Evolutionary conservation across 2,797 vertebrate genomes (phyloP), one percentile per base, ranked within the genome.

Genomic region (Semotilus atromaculatus): DNA sequence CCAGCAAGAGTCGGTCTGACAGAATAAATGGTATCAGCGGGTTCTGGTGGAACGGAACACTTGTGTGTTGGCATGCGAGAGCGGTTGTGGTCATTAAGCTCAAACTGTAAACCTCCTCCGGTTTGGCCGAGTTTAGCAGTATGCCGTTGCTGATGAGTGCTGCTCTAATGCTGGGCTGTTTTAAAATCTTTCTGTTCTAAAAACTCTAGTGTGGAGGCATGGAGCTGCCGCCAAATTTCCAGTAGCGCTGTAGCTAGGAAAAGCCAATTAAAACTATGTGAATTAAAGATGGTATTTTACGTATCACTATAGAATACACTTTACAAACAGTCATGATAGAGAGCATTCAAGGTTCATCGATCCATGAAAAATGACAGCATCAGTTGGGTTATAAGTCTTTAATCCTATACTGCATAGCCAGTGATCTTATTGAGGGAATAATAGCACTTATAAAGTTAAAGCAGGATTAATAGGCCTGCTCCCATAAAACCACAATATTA

Each of bases 401-500:
- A 96, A 96, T 96, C 95, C 95, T 91, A 92, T 95, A 94, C 92
- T 91, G 94, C 94, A 92, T 93, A 95, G 93, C 92, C 94, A 91
- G 90, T 95, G 95, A 95, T 95, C 94, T 95, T 95, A 95, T 96
- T 96, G 95, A 93, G 93, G 94, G 93, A 94, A 95, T 95, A 96
- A 95, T 95, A 93, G 92, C 93, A 94, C 91, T 95, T 95, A 95
- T 92, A 92, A 92, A 90, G 94, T 94, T 95, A 95, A 94, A 95
- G 93, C 94, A 93, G 94, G 95, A 95, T 96, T 95, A 96, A 95
- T 95, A 94, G 94, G 93, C 90, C 93, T 93, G 91, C 90, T 91
- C 92, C 91, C 90, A 91, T 93, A 94, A 84, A 94, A 94, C 92
- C 92, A 91, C 92, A 95, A 94, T 94, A 95, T 95, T 95, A 95